Conservation (phyloP, 2,888 invertebrate species). For the Dasysyrphus albostriatus region DNA sequence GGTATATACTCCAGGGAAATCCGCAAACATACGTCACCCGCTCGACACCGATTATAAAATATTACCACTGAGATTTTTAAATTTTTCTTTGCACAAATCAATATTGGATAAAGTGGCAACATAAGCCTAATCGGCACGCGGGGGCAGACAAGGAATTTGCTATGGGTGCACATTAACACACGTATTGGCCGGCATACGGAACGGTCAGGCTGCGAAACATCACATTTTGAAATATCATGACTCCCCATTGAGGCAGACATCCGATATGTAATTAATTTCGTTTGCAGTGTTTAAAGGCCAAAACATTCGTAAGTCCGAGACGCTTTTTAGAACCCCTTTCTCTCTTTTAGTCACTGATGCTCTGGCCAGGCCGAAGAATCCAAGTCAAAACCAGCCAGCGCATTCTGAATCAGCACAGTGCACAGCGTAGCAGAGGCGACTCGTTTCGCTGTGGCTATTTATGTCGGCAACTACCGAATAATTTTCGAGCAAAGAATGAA, state of each 20-base stretch:
- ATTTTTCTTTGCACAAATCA: background rate
- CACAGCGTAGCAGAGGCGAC: slow-evolving; percentile 25
- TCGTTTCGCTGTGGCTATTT: slow-evolving; percentile 83
- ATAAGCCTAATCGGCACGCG: slow-evolving; percentile 13
- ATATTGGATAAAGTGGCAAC: slow-evolving; percentile 12
- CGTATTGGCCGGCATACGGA: slow-evolving; percentile 32
- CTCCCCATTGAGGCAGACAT: slow-evolving; percentile 80
- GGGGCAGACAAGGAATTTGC: slow-evolving; percentile 44
- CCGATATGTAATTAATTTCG: slow-evolving; percentile 81
- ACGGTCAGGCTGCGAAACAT: slow-evolving; percentile 72
- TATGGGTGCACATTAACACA: slow-evolving; percentile 68
- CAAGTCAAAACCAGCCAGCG: background rate
- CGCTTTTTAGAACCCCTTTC: slow-evolving; percentile 23
- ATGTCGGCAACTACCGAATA: slow-evolving; percentile 82
- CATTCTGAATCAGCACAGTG: background rate
- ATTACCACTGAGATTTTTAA: slow-evolving; percentile 55
- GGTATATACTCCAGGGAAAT: background rate
- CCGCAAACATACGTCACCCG: slow-evolving; percentile 54
- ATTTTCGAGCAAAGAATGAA: slow-evolving; percentile 75
- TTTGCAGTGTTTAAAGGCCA: slow-evolving; percentile 79
- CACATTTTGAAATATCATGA: slow-evolving; percentile 76
- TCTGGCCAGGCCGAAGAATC: background rate
- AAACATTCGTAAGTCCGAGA: slow-evolving; percentile 67
- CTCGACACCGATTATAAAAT: slow-evolving; percentile 72
- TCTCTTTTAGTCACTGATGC: slow-evolving; percentile 14